Percentiles rank a stretch among this genome's conserved stretches.
These are phyloP conservation scores for Denticeps clupeoides DNA, from an alignment of 2,797 vertebrate genomes.

Conservation along the genomic window DNA sequence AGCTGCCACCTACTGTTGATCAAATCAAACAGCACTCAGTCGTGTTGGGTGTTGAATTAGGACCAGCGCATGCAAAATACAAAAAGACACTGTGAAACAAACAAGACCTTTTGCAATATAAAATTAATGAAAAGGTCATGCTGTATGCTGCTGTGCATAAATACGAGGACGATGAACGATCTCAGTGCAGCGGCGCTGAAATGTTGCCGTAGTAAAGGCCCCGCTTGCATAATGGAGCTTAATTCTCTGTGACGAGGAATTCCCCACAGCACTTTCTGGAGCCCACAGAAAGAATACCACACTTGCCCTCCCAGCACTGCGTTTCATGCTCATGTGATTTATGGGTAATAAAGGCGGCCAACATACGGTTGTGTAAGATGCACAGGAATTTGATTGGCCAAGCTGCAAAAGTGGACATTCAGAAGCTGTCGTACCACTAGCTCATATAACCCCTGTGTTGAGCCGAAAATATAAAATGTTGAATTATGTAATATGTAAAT, in stretches of 20 bases:
- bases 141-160: too few relatives aligned
- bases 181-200: not conserved
- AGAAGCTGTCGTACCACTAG: too few relatives aligned
- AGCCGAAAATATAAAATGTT: too few relatives aligned
- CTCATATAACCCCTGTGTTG: too few relatives aligned
- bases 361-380: not conserved
- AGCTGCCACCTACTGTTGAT: slow-evolving; percentile 18
- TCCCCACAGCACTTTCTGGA: not conserved
- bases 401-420: too few relatives aligned
- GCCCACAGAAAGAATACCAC: not conserved
- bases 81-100: too few relatives aligned
- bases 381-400: too few relatives aligned
- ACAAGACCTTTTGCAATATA: too few relatives aligned
- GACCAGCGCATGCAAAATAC: too few relatives aligned
- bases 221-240: not conserved
- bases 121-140: too few relatives aligned
- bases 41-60: too few relatives aligned
- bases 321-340: not conserved
- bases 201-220: not conserved
- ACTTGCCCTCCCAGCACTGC: not conserved
- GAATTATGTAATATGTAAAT: too few relatives aligned
- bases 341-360: not conserved
- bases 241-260: not conserved
- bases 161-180: not conserved
- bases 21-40: not conserved